These are phyloP conservation scores for Scaptomyza graminum DNA, from an alignment of 1,140 invertebrate genomes.

Conservation along the genomic window DNA sequence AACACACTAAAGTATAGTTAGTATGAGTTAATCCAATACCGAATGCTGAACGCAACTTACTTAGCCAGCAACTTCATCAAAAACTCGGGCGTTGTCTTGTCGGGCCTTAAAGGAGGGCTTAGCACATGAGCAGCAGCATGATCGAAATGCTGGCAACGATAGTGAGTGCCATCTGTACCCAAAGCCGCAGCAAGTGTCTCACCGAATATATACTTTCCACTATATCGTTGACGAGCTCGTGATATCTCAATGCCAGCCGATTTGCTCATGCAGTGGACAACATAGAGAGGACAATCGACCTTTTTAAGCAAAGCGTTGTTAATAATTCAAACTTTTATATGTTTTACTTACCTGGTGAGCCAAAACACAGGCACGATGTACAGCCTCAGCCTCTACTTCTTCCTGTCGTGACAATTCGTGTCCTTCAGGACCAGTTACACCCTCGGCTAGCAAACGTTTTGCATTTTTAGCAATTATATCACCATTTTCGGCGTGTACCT, in stretches of 20 bases:
- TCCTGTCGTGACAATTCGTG: slow-evolving; percentile 97
- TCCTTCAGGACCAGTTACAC: slow-evolving; percentile 98
- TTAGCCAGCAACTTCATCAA: slow-evolving; percentile 93
- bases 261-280: slow-evolving; percentile 91
- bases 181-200: slow-evolving; percentile 91
- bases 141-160: slow-evolving; percentile 75
- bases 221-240: slow-evolving; percentile 84
- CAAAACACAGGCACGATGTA: slow-evolving; percentile 96
- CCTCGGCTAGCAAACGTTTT: slow-evolving; percentile 91
- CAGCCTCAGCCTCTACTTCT: slow-evolving; percentile 98
- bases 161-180: slow-evolving; percentile 83
- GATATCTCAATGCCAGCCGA: slow-evolving; percentile 88
- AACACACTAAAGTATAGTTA: not conserved
- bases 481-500: slow-evolving; percentile 99
- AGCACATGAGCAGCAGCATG: slow-evolving; percentile 85
- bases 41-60: slow-evolving; percentile 86
- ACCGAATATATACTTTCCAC: slow-evolving; percentile 87
- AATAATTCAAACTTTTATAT: not conserved
- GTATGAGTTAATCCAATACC: not conserved
- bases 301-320: slow-evolving; percentile 2
- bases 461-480: slow-evolving; percentile 96
- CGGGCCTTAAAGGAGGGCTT: slow-evolving; percentile 92
- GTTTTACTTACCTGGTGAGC: slow-evolving; percentile 90
- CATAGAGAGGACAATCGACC: slow-evolving; percentile 86
- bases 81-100: slow-evolving; percentile 89